Base-by-base conservation (phyloP, 2,888 invertebrate genomes). In the Chironomus riparius region DNA sequence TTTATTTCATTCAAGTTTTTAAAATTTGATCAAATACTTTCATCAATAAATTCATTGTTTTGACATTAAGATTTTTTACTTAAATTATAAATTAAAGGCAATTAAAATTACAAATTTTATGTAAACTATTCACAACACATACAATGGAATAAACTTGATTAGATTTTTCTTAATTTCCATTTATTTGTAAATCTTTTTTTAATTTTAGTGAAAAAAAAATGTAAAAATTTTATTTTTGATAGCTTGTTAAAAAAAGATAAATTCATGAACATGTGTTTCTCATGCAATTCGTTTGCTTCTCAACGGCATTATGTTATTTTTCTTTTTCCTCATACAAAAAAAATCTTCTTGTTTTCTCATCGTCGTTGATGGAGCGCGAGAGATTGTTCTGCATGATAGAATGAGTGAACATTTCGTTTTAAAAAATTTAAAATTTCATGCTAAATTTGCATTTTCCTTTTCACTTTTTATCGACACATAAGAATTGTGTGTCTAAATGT, bases 261-360 rank as follows among this genome's bases (percentile, higher is more conserved):
- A 74, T 74, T 74, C 74, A 74, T 48, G 68, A 74, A 74, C 74
- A 74, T 68, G 68, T 74, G 74, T 74, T 74, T 73, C 74, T 68
- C 56, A 71, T 65, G 65, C 65, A 65, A 21, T 65, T 65, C 24
- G 21, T 65, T 65, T 65, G 5, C 65, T 56, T 65, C 65, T 21
- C 47, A 70, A 70, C 47, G n/a, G 13, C 47, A 47, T 62, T 38
- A 68, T 38, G 22, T 24, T 24, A 38, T 48, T 38, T 24, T 72
- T 28, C 50, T 13, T 24, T n/a, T 71, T 71, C 28, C 4, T 13
- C 50, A 50, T 4, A 15, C 22, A n/a, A 65, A n/a, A 65, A 18
- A 22, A 65, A 47, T 68, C n/a, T 18, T 68, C 47, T 38, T 38
- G n/a, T 22, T 48, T 70, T 48, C 18, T 70, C 65, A 22, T n/a